These are phyloP conservation scores for Drosophila lacteicornis DNA, from an alignment of 1,140 invertebrate genomes.

Conservation along the genomic window DNA sequence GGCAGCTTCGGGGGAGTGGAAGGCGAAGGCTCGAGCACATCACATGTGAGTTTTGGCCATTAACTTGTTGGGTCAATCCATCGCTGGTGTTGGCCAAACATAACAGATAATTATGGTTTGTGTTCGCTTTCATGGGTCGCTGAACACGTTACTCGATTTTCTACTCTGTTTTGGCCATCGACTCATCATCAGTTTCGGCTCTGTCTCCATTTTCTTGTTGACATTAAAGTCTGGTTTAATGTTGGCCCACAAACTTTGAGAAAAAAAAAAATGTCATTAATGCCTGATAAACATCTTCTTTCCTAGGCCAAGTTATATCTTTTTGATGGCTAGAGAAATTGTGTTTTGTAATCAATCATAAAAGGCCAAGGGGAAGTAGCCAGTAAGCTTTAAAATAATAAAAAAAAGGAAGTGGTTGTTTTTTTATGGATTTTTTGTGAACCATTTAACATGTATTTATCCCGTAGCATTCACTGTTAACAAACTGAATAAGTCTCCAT, in stretches of 20 bases:
- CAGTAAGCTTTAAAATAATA: background rate
- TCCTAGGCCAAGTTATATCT: constrained; percentile 5
- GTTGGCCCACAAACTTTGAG: constrained; percentile 6
- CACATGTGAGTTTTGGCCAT: constrained; percentile 54
- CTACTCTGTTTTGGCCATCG: constrained; percentile 11
- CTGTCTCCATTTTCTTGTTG: constrained; percentile 22
- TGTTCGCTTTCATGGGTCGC: constrained; percentile 40
- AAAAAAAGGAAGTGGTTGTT: background rate
- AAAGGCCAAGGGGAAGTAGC: constrained; percentile 7
- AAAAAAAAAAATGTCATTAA: constrained; percentile 9
- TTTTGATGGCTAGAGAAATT: constrained; percentile 2
- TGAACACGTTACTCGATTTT: constrained; percentile 20
- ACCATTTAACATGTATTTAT: background rate
- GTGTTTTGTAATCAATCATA: constrained; percentile 36
- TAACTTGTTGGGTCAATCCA: constrained; percentile 59
- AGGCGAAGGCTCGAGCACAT: background rate
- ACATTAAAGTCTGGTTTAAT: constrained; percentile 29
- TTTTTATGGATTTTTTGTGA: background rate
- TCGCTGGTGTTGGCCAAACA: constrained; percentile 47
- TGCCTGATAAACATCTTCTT: constrained; percentile 27
- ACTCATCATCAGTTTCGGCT: constrained; percentile 10
- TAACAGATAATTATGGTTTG: constrained; percentile 41
- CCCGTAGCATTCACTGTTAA: background rate
- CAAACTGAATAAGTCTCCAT: background rate
- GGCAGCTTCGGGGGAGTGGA: constrained; percentile 9